Base-by-base conservation (phyloP, 2,113 vertebrate genomes). In the Oophaga pumilio region DNA sequence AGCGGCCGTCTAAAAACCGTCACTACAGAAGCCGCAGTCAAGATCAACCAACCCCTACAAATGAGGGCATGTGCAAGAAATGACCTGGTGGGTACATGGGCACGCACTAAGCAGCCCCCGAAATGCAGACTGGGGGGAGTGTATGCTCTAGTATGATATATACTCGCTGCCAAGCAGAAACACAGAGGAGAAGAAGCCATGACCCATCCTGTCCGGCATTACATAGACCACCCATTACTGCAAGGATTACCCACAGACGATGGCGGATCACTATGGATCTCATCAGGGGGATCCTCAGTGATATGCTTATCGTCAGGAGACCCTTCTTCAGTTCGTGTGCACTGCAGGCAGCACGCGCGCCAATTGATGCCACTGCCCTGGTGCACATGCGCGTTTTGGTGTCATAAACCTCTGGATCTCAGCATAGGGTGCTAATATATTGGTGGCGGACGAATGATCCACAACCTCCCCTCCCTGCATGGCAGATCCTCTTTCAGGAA, bases 11-110 rank as follows among this genome's bases (percentile, higher is more conserved):
- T 11, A 26, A 43, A 74, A 18, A 73, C 49, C 71, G 9, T 80
- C 50, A 87, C 64, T 57, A 71, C 18, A 52, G 62, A 78, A 73
- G 85, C 8, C 52, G 33, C 26, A 52, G 56, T 60, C 24, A 77
- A 59, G 59, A 52, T 78, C 81, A 69, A n/a, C 43, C 4, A 56
- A 59, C 49, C 33, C 28, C 17, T 22, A 20, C 22, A 74, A 20
- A 74, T 49, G 28, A 74, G 33, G 71, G 43, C 71, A 74, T 11
- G 33, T 50, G 33, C 43, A 50, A 50, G 43, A 22, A 7, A 8
- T 2, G 71, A 22, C 7, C 26, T 11, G 17, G 6, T 50, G 71
- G 26, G 71, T 0, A 50, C 9, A 12, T 11, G 3, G 20, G 71
- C 18, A 22, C 71, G 18, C 17, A 9, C 2, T 18, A 73, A 43